Evolutionary conservation across 2,113 vertebrate genomes (phyloP).

Genomic region (Raja brachyura): DNA sequence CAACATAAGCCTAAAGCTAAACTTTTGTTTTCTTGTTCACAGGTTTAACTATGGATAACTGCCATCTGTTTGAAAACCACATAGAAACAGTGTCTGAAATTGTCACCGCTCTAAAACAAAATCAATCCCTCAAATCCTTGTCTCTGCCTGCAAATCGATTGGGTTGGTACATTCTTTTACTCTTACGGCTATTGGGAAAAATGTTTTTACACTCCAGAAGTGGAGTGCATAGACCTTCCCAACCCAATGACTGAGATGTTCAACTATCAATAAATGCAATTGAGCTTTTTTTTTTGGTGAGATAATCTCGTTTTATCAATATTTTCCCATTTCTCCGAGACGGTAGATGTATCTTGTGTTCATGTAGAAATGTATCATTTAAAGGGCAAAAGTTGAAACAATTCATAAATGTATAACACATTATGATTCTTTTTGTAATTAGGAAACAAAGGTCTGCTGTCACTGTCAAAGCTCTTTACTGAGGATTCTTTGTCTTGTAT

Average conservation of each 20-base stretch:
- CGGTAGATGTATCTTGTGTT: background rate
- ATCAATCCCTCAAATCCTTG: constrained; percentile 68
- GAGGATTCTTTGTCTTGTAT: constrained; percentile 65
- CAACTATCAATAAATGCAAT: too few relatives aligned
- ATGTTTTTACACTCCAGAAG: too few relatives aligned
- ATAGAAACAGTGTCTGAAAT: constrained; percentile 67
- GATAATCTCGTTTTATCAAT: too few relatives aligned
- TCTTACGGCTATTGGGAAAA: too few relatives aligned
- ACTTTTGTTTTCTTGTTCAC: constrained; percentile 39
- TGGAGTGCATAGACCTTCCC: too few relatives aligned
- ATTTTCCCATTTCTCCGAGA: background rate
- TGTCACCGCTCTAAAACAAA: constrained; percentile 62
- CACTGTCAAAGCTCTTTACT: constrained; percentile 74
- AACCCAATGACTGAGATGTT: too few relatives aligned
- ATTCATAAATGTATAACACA: background rate
- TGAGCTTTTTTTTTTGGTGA: too few relatives aligned
- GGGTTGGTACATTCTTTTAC: constrained; percentile 50
- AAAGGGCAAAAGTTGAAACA: background rate
- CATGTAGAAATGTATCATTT: background rate
- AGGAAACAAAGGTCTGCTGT: constrained; percentile 70
- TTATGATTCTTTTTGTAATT: constrained; percentile 33
- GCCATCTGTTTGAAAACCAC: constrained; percentile 76
- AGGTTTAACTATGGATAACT: constrained; percentile 79
- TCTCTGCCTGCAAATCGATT: constrained; percentile 79
- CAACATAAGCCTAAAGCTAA: background rate